Evolutionary conservation across 2,113 vertebrate species (phyloP).

Genomic region (Onychostoma macrolepis): DNA sequence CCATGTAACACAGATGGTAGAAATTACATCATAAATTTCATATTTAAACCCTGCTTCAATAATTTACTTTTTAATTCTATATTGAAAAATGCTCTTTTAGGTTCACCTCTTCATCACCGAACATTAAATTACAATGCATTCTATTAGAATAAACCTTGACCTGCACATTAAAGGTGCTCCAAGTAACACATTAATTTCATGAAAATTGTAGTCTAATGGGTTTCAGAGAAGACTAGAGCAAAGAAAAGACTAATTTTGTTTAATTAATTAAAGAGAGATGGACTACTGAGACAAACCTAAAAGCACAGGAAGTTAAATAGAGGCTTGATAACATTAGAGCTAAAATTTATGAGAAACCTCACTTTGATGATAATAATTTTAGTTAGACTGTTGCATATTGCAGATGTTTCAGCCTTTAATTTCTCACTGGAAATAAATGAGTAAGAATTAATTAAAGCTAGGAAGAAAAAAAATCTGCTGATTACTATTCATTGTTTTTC

Average conservation of each 20-base stretch:
- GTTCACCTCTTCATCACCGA: not conserved
- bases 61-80: not conserved
- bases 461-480: not conserved
- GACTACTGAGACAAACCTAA: not conserved
- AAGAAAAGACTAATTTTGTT: conserved; percentile 1
- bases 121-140: not conserved
- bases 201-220: not conserved
- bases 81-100: not conserved
- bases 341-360: conserved; percentile 20
- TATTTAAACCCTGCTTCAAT: not conserved
- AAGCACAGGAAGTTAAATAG: conserved; percentile 32
- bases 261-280: not conserved
- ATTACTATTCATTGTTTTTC: not conserved
- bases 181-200: not conserved
- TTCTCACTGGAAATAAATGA: not conserved
- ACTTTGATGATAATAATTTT: conserved; percentile 13
- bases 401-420: not conserved
- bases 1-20: not conserved
- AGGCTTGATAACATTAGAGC: conserved; percentile 38
- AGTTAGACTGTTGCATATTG: not conserved
- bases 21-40: not conserved
- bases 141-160: not conserved
- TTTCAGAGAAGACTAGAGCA: not conserved
- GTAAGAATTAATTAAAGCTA: not conserved
- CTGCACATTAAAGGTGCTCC: not conserved